Evolutionary conservation across 2,888 invertebrate species (phyloP).

Genomic region (Gryllus longicercus): DNA sequence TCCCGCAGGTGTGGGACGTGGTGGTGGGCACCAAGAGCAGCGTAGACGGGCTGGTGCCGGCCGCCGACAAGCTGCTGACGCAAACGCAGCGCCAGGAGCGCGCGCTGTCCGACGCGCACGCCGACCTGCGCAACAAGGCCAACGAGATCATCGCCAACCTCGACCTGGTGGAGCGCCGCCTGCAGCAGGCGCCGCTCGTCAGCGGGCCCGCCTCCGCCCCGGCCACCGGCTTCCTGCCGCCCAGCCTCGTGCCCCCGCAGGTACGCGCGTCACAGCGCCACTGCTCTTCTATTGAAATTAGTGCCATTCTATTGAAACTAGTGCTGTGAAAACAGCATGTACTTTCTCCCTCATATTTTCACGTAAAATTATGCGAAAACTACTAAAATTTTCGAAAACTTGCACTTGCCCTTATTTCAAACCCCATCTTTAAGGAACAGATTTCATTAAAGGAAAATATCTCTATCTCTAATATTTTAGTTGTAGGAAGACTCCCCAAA

Average conservation of each 20-base stretch:
- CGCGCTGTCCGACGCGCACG: conserved; percentile 81
- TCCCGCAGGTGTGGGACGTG: conserved; percentile 69
- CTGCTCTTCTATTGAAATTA: too few relatives aligned
- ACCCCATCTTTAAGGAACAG: too few relatives aligned
- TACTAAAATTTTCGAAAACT: too few relatives aligned
- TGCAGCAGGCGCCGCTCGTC: conserved; percentile 60
- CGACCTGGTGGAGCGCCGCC: conserved; percentile 70
- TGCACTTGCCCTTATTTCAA: too few relatives aligned
- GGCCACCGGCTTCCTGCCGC: not conserved
- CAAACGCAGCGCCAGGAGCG: conserved; percentile 84
- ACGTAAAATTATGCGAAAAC: too few relatives aligned
- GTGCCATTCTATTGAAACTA: too few relatives aligned
- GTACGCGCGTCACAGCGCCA: not conserved
- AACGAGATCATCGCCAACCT: conserved; percentile 84
- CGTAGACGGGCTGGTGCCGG: conserved; percentile 79
- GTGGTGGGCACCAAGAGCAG: conserved; percentile 85
- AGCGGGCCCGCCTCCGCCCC: not conserved
- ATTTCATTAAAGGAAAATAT: too few relatives aligned
- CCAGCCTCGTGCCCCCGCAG: not conserved
- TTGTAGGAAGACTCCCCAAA: too few relatives aligned
- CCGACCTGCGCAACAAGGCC: conserved; percentile 74
- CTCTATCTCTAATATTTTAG: too few relatives aligned
- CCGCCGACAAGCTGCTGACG: conserved; percentile 78
- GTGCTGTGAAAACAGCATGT: too few relatives aligned
- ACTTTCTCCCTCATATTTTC: too few relatives aligned